Percentiles rank a stretch among this genome's conserved stretches.
Conservation (phyloP, 2,113 vertebrate genomes). For the Cepphus grylle region DNA sequence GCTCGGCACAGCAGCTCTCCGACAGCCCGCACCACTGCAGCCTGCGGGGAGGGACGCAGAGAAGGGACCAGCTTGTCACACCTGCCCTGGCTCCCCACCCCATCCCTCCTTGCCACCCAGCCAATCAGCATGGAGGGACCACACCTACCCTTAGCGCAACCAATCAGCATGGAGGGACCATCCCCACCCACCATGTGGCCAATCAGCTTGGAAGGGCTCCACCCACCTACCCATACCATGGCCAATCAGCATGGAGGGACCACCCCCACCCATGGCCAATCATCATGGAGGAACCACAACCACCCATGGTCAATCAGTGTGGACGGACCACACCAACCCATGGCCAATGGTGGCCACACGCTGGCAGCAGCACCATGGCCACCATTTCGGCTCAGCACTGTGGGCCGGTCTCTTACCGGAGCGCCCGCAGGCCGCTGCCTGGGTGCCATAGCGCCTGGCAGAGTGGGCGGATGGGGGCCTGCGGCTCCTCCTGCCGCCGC, state of each 20-base stretch:
- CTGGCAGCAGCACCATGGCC: neutral
- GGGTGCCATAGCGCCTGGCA: neutral
- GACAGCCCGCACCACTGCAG: constrained; percentile 26
- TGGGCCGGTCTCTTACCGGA: neutral
- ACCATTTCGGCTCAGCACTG: rapidly evolving
- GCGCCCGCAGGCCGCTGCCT: neutral
- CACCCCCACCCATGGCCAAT: neutral
- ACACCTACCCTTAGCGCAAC: neutral
- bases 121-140: neutral
- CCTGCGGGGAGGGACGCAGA: neutral
- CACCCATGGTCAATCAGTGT: neutral
- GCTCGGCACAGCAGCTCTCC: neutral
- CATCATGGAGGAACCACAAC: neutral
- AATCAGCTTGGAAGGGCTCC: neutral
- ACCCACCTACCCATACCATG: neutral
- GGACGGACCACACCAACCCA: neutral
- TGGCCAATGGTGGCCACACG: neutral
- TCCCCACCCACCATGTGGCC: too few relatives aligned
- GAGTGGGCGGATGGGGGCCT: neutral
- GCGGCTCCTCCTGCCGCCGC: neutral
- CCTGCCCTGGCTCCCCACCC: neutral
- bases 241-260: neutral
- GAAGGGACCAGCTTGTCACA: rapidly evolving
- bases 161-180: neutral
- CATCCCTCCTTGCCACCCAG: neutral